Percentiles rank a stretch among this genome's conserved stretches.
phyloP scores from a whole-genome alignment of 1,140 invertebrate species.

The Anoplophora glabripennis region DNA sequence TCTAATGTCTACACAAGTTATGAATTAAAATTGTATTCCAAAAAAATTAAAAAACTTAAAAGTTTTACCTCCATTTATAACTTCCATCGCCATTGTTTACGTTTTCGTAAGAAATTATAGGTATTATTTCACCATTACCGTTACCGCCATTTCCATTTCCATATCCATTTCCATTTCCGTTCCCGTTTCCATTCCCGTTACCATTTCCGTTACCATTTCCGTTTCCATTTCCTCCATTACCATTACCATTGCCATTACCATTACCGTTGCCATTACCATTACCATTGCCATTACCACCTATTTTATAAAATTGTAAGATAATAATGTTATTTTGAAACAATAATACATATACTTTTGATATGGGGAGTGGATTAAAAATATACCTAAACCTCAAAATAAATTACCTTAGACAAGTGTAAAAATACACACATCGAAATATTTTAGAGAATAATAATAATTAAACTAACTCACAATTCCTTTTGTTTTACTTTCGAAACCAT shows the following conservation, averaged over 20 bases:
- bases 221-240: conserved; percentile 1
- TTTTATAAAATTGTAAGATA: neutral
- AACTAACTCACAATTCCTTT: neutral
- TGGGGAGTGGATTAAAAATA: too few species aligned
- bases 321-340: neutral
- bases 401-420: neutral
- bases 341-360: neutral
- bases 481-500: neutral
- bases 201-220: neutral
- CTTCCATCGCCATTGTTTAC: conserved; percentile 48
- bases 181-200: conserved; percentile 22
- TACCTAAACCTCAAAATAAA: neutral
- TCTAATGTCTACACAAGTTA: too few species aligned
- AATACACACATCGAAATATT: too few species aligned
- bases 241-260: neutral
- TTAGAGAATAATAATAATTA: neutral
- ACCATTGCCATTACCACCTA: neutral
- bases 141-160: conserved; percentile 24
- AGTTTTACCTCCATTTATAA: conserved; percentile 39
- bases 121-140: conserved; percentile 28
- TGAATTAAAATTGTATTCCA: too few species aligned
- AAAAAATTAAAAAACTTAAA: neutral
- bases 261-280: neutral
- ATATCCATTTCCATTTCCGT: conserved; percentile 10
- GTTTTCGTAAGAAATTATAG: conserved; percentile 41